Evolutionary conservation across 2,797 vertebrate genomes (phyloP), one percentile per base, ranked within the genome.

Genomic region (Champsocephalus esox): DNA sequence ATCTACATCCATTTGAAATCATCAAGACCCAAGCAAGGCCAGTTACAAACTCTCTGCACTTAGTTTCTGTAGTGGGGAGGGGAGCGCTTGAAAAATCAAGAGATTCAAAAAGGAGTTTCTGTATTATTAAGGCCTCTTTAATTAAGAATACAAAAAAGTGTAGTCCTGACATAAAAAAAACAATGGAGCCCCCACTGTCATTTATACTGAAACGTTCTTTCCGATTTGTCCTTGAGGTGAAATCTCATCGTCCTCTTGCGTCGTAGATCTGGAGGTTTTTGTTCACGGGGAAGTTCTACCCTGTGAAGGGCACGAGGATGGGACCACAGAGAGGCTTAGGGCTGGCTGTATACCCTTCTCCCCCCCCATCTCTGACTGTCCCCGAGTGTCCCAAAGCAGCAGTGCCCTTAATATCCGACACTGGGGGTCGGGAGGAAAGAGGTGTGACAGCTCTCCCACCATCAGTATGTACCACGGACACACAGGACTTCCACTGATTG

Each of bases 111-210:
- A 80, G 17, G 9, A 51, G 24, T 55, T 54, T 59, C 3, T 58
- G 59, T 38, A 81, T 79, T 79, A 83, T 92, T 93, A 95, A 95
- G 94, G 94, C 94, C 91, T 90, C 92, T 92, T 89, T 82, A 89
- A 87, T 89, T 69, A 69, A 81, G 45, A 52, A 46, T 12, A 28
- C 28, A 24, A 24, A 71, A 52, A 68, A 66, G 66, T 73, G 70
- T 79, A 73, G 80, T 92, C 83, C 73, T 88, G 88, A 88, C 80
- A 64, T 76, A 64, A 62, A 56, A 79, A 65, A 38, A 59, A 73
- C 57, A 70, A 69, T 32, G 45, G 14, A 28, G 55, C 73, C 69
- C 58, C 41, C 28, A 61, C 45, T 72, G 75, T 79, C 45, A 72
- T 45, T 44, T 67, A 50, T 49, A 56, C 51, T 68, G 65, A 79